Conservation (phyloP, 2,113 vertebrate species). For the Neopipo cinnamomea region DNA sequence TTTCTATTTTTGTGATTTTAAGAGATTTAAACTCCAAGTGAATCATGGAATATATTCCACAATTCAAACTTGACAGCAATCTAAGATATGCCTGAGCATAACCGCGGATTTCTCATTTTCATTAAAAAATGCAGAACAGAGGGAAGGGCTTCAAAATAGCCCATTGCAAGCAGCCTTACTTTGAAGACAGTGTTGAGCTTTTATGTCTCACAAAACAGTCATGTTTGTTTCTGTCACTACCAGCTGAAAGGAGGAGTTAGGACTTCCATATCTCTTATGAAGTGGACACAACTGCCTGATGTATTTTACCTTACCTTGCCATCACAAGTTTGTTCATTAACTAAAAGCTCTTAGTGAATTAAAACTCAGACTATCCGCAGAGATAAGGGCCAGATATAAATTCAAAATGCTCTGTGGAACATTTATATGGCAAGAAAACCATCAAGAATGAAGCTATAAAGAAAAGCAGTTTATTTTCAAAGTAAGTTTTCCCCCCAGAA, state of each 20-base stretch:
- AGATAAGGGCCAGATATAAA: background rate
- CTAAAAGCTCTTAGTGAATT: background rate
- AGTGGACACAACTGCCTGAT: background rate
- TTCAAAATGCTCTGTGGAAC: background rate
- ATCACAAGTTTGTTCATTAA: background rate
- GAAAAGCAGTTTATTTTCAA: background rate
- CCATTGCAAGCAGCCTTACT: background rate
- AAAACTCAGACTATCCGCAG: background rate
- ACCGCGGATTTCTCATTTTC: background rate
- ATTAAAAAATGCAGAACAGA: background rate
- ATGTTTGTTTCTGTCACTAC: background rate
- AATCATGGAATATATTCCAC: background rate
- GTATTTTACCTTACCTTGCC: background rate
- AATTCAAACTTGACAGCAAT: background rate
- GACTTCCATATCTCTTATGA: background rate
- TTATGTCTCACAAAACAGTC: background rate
- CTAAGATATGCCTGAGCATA: background rate
- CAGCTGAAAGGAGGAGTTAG: background rate
- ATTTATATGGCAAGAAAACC: background rate
- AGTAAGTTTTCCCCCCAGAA: background rate
- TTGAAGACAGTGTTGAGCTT: background rate
- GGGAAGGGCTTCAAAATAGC: background rate
- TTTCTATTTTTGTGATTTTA: background rate
- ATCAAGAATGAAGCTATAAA: background rate
- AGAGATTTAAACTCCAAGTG: background rate